Percentiles rank a stretch among this genome's conserved stretches.
Conservation (phyloP, 1,140 invertebrate genomes). For the Chionoecetes opilio region DNA sequence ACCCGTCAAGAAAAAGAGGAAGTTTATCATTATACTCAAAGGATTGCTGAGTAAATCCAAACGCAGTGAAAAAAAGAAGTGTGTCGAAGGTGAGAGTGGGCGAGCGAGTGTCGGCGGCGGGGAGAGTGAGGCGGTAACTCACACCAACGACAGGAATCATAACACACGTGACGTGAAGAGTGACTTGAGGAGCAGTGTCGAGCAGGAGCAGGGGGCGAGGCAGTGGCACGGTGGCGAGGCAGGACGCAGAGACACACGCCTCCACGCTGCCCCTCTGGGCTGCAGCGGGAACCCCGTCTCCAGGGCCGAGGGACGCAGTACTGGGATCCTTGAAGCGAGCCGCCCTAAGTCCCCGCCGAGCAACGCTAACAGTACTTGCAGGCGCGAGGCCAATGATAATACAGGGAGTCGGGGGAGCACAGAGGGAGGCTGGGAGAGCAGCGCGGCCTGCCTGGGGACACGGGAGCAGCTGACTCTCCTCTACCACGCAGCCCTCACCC, state of each 20-base stretch:
- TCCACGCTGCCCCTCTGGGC: not conserved
- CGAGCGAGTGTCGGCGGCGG: not conserved
- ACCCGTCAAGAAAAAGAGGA: constrained; percentile 57
- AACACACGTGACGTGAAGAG: not conserved
- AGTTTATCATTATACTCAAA: constrained; percentile 72
- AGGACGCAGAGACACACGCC: not conserved
- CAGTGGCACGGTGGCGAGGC: not conserved
- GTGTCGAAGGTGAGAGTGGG: constrained; percentile 37
- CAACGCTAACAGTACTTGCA: not conserved
- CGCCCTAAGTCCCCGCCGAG: not conserved
- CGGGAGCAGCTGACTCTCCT: constrained; percentile 60
- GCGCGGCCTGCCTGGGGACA: constrained; percentile 43
- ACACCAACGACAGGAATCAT: not conserved
- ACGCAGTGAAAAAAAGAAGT: constrained; percentile 53
- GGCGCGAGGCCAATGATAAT: not conserved
- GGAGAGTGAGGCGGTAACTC: not conserved
- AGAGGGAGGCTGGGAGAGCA: not conserved
- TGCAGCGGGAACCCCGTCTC: not conserved
- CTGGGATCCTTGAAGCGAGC: not conserved
- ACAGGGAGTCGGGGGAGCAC: not conserved
- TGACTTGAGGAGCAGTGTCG: not conserved
- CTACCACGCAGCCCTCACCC: constrained; percentile 64
- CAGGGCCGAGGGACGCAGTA: not conserved
- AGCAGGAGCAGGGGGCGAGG: not conserved
- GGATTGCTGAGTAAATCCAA: constrained; percentile 63